Evolutionary conservation across 2,888 invertebrate species (phyloP), one percentile per base, ranked within the genome.

Genomic region (Plagodis dolabraria): DNA sequence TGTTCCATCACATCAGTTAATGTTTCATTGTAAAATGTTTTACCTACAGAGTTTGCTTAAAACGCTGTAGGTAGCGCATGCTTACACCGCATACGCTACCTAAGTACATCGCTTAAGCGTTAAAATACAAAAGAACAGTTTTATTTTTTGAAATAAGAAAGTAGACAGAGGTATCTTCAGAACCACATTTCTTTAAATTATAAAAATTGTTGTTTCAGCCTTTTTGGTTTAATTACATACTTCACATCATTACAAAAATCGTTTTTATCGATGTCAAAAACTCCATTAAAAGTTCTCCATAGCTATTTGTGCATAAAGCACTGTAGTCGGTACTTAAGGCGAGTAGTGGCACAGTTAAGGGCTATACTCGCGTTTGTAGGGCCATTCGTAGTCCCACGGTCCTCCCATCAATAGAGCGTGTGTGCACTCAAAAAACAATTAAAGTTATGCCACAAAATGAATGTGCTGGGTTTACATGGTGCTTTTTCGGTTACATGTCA

Each of bases 391-490:
- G 61, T 76, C 77, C 76, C 79, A 79, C 78, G 76, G 72, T 69
- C 68, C 69, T 58, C 38, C 52, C 48, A 42, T 66, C 47, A 66
- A 64, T 57, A 52, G 59, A 68, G 75, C 79, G 80, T 77, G 80
- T 69, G 75, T 74, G 76, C 80, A 85, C 90, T 90, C 85, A 77
- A 88, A 86, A 89, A 88, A 89, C 89, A 90, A 89, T 90, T 85
- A 87, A 87, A 88, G 86, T 87, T 89, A 85, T 84, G 80, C 85
- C 79, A 79, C 78, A 76, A 77, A 77, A 56, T 53, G 49, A 67
- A 58, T 54, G 61, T 10, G 53, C 51, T 47, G 43, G 76, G 81
- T 22, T 83, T 76, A 82, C 74, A 86, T 83, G 80, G 34, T 22
- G 64, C 5, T 8, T 22, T 38, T 9, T 38, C 9, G 7, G 38